Conservation (phyloP, 2,113 vertebrate genomes). For the Furnarius figulus region DNA sequence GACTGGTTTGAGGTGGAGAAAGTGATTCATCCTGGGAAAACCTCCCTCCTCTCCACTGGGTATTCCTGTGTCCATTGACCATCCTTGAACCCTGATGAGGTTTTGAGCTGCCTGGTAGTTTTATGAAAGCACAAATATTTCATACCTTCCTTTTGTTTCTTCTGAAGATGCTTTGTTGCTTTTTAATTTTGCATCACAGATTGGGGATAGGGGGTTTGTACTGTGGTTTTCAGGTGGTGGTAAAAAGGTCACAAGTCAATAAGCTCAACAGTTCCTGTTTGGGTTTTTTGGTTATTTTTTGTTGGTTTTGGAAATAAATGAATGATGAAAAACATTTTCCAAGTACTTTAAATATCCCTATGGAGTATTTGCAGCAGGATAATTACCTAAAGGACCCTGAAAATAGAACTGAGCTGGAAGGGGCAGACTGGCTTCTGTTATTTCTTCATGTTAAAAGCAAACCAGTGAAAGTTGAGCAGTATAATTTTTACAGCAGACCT, state of each 20-base stretch:
- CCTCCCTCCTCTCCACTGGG: neutral
- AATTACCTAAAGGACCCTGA: neutral
- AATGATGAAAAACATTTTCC: neutral
- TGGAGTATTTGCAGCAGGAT: neutral
- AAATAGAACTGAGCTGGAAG: neutral
- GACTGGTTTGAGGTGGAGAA: neutral
- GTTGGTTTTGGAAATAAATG: neutral
- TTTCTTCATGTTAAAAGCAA: neutral
- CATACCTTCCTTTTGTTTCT: neutral
- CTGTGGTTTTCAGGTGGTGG: neutral
- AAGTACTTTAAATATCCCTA: neutral
- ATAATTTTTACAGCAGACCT: neutral
- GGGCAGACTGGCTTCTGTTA: neutral
- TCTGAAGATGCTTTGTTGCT: neutral
- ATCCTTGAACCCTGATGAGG: neutral
- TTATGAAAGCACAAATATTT: neutral
- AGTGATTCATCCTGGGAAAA: neutral
- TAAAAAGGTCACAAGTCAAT: neutral
- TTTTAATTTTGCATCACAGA: neutral
- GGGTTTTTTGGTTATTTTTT: accelerated
- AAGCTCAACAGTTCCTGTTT: neutral
- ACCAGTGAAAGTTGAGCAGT: neutral
- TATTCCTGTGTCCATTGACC: neutral
- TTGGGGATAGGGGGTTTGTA: neutral
- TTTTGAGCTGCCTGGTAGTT: neutral